Conservation (phyloP, 1,140 invertebrate species). For the Luehdorfia chinensis region DNA sequence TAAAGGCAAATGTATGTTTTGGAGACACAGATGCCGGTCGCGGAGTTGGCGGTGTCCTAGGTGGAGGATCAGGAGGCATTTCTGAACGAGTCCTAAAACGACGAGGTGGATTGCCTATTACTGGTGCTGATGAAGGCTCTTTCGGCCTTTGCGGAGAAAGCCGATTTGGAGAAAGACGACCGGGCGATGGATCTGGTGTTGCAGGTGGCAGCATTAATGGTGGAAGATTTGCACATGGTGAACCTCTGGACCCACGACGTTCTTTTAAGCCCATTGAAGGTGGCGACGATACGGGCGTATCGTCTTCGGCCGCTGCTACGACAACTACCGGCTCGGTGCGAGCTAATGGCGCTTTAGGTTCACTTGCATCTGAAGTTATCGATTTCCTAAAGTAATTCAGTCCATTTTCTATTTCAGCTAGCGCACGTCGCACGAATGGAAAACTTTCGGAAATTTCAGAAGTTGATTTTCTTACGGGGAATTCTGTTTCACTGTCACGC, state of each 20-base stretch:
- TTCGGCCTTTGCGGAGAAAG: conserved; percentile 64
- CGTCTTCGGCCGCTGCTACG: conserved; percentile 61
- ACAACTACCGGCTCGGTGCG: conserved; percentile 60
- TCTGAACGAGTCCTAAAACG: conserved; percentile 61
- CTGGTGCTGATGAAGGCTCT: conserved; percentile 63
- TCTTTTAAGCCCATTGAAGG: conserved; percentile 65
- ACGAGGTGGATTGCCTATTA: conserved; percentile 51
- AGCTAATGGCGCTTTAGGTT: conserved; percentile 49
- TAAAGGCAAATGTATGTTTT: conserved; percentile 83
- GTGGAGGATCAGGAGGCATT: conserved; percentile 61
- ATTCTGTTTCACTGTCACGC: conserved; percentile 68
- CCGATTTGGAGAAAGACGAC: conserved; percentile 59
- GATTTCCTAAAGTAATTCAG: conserved; percentile 72
- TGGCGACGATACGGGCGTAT: conserved; percentile 47
- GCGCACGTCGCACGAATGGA: conserved; percentile 70
- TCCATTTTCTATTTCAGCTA: conserved; percentile 74
- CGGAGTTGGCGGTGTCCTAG: conserved; percentile 76
- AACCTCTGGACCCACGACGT: conserved; percentile 69
- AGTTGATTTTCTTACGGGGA: conserved; percentile 72
- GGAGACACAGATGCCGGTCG: conserved; percentile 81
- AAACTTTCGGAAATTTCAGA: conserved; percentile 74
- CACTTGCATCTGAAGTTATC: conserved; percentile 60
- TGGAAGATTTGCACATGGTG: conserved; percentile 71
- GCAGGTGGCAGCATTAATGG: conserved; percentile 51
- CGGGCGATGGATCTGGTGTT: conserved; percentile 55